A percentile compares a stretch with the other conserved stretches of the same genome.
These are phyloP conservation scores for Eustalomyia histrio DNA, from an alignment of 2,888 invertebrate genomes.

Conservation along the genomic window DNA sequence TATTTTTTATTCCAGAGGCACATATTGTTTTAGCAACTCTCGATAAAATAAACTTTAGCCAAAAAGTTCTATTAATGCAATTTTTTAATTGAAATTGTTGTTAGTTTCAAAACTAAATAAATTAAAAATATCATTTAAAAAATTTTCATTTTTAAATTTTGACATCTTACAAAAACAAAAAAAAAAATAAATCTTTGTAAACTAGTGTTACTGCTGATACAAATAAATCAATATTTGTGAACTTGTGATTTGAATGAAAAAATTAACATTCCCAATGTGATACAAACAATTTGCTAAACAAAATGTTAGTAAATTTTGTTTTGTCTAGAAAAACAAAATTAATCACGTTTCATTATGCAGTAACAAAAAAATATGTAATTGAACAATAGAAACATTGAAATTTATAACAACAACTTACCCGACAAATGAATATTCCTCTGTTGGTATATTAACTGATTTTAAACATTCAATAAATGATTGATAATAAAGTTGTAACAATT, in stretches of 20 bases:
- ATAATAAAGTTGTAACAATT: constrained; percentile 81
- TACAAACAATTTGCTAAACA: neutral
- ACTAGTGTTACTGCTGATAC: no score
- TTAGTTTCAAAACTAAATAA: no score
- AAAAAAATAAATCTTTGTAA: no score
- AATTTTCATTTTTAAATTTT: no score
- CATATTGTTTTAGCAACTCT: no score
- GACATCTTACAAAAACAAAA: no score
- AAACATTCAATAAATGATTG: constrained; percentile 80
- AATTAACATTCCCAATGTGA: constrained; percentile 3
- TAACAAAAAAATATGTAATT: constrained; percentile 34
- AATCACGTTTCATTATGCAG: constrained; percentile 29
- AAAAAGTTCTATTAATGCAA: no score
- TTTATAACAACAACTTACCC: constrained; percentile 72
- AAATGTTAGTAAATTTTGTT: constrained; percentile 18
- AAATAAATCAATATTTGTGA: neutral
- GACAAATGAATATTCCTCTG: constrained; percentile 78
- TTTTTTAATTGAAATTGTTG: no score
- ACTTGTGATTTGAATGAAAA: constrained; percentile 3
- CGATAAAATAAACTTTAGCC: no score
- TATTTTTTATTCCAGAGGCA: no score
- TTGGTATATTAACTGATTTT: constrained; percentile 76
- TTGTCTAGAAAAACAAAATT: constrained; percentile 20
- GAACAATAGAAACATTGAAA: neutral
- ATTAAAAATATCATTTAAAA: no score